phyloP scores from a whole-genome alignment of 2,888 invertebrate genomes.

The Microctonus aethiopoides region DNA sequence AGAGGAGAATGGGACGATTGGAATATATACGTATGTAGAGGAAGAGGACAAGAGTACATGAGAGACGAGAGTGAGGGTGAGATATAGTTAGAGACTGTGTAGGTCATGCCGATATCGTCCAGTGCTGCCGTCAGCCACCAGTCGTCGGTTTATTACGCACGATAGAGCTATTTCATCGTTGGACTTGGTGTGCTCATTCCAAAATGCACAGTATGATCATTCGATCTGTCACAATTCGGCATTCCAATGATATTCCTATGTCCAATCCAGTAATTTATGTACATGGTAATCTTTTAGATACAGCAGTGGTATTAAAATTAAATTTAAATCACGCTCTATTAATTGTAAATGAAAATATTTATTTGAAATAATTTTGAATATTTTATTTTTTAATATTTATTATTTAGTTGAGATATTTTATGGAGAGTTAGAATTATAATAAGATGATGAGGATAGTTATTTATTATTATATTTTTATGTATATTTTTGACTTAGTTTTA shows the following conservation, averaged over 20 bases:
- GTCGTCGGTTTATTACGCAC: conserved; percentile 18
- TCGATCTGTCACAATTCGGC: neutral
- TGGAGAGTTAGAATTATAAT: no score
- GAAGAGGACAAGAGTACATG: neutral
- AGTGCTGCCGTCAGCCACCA: conserved; percentile 14
- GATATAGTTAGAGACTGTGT: conserved; percentile 14
- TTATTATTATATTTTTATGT: no score
- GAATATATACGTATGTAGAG: neutral
- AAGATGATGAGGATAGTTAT: no score
- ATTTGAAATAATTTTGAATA: no score
- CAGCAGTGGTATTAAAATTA: no score
- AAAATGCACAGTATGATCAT: conserved; percentile 1
- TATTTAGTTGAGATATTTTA: neutral
- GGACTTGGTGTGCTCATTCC: conserved; percentile 7
- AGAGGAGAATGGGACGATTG: neutral
- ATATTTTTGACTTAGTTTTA: neutral
- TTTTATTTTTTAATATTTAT: no score
- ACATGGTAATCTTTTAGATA: no score
- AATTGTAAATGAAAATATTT: no score
- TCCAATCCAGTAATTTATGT: no score
- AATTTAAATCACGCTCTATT: no score
- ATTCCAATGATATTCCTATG: neutral
- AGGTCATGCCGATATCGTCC: conserved; percentile 15
- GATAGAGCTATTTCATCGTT: conserved; percentile 15
- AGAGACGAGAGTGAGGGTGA: neutral